A percentile compares a stretch with the other conserved stretches of the same genome.
Evolutionary conservation across 1,140 invertebrate species (phyloP).

Genomic region (Aplysia californica): DNA sequence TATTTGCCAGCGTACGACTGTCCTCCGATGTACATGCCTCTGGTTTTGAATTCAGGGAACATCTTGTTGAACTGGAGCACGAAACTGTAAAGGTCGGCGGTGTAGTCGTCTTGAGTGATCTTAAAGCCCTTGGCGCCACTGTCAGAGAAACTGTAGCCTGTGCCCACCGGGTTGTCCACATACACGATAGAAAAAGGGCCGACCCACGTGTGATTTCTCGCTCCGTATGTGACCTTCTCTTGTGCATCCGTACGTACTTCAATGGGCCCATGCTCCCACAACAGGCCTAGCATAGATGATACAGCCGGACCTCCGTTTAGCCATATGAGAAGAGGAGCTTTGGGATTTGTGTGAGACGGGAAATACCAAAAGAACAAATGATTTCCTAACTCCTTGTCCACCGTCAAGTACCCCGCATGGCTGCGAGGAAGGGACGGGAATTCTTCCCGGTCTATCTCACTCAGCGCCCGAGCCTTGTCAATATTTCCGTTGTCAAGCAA

Average conservation of each 20-base stretch:
- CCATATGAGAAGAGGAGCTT: constrained; percentile 80
- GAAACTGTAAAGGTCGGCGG: constrained; percentile 11
- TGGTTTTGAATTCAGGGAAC: constrained; percentile 17
- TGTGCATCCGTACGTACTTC: not conserved
- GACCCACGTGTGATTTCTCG: constrained; percentile 7
- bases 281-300: constrained; percentile 81
- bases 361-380: constrained; percentile 92
- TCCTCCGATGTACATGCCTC: constrained; percentile 12
- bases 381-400: constrained; percentile 79
- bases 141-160: constrained; percentile 26
- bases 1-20: constrained; percentile 28
- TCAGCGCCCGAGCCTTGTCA: not conserved
- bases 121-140: not conserved
- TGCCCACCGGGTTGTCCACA: constrained; percentile 24
- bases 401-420: constrained; percentile 77
- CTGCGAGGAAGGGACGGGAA: constrained; percentile 3
- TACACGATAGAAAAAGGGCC: constrained; percentile 24
- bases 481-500: not conserved
- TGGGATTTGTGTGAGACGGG: constrained; percentile 70
- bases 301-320: constrained; percentile 85
- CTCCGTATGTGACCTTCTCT: not conserved
- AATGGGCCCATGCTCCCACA: constrained; percentile 81
- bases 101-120: constrained; percentile 9
- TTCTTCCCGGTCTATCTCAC: not conserved
- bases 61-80: constrained; percentile 14